Conservation (phyloP, 2,113 vertebrate species). For the Catharus minimus region DNA sequence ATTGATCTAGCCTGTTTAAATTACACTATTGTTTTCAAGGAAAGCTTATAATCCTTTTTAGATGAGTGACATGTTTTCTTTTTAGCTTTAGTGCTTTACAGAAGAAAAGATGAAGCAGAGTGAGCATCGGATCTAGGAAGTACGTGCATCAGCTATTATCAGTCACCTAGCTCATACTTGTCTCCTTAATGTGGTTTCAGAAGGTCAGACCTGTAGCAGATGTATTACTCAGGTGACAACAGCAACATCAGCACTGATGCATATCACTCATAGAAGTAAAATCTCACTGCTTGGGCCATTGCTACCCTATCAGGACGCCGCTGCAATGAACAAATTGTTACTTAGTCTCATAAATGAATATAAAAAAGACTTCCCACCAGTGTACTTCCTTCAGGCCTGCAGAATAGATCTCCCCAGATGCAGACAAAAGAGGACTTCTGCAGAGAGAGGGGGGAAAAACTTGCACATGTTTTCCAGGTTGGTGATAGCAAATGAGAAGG, state of each 20-base stretch:
- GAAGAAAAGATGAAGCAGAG: conserved; percentile 16
- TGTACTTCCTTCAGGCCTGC: neutral
- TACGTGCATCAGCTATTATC: neutral
- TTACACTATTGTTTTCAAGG: neutral
- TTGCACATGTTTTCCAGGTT: neutral
- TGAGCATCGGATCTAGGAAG: neutral
- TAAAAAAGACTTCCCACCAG: neutral
- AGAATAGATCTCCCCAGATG: neutral
- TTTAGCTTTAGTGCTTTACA: conserved; percentile 2
- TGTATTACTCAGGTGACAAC: conserved; percentile 3
- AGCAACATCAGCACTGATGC: conserved; percentile 24
- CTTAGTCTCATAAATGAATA: neutral
- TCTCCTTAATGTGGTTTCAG: conserved; percentile 37
- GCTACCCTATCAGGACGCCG: neutral
- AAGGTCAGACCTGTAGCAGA: conserved; percentile 43
- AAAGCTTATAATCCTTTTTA: conserved; percentile 14
- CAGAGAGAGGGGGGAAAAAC: neutral
- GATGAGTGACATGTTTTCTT: conserved; percentile 35
- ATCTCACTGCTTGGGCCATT: neutral
- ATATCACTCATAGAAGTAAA: conserved; percentile 29
- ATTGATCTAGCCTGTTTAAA: conserved; percentile 28
- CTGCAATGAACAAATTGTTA: neutral
- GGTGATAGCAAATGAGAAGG: neutral
- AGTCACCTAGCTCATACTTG: conserved; percentile 9
- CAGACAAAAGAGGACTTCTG: neutral